Evolutionary conservation across 2,113 vertebrate species (phyloP), one percentile per base, ranked within the genome.

Genomic region (Erinaceus europaeus): DNA sequence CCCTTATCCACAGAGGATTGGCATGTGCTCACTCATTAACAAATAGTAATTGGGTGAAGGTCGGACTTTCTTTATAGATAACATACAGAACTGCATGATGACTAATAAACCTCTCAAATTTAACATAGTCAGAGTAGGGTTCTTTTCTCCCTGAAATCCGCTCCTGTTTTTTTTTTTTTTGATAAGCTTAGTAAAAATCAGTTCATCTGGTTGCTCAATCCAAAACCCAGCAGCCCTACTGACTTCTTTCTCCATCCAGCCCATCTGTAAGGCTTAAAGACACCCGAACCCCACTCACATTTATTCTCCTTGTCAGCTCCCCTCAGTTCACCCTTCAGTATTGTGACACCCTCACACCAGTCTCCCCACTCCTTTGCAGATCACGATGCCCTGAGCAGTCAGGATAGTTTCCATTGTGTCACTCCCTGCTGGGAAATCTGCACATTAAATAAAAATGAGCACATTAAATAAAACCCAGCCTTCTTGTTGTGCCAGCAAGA

Each of bases 21-120:
- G 14, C 4, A 34, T 10, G n/a, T 6, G 7, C 46, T 73, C 74
- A 67, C 23, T 81, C 62, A 89, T 73, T 52, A 50, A 42, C n/a
- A 89, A 75, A 68, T 20, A 55, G 36, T 53, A 50, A 52, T 4
- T 21, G 38, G 52, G 38, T 6, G 27, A 74, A 50, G 36, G n/a
- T 29, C 32, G 59, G 59, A 40, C 42, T 90, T 82, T 42, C 55
- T 76, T 79, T 42, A n/a, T 44, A 67, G 78, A 78, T 65, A 74
- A 71, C 18, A 7, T 6, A 2, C 48, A 61, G 78, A 75, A 32
- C 10, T 40, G 36, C 25, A 62, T 36, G 48, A 34, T 55, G 71
- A 59, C 72, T 82, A 62, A 75, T 0, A 44, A 53, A 27, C 40
- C 32, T n/a, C 67, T 82, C 82, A 40, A 25, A 62, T 34, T 52